Evolutionary conservation across 1,140 invertebrate genomes (phyloP), one percentile per base, ranked within the genome.

Genomic region (Diorhabda elongata): DNA sequence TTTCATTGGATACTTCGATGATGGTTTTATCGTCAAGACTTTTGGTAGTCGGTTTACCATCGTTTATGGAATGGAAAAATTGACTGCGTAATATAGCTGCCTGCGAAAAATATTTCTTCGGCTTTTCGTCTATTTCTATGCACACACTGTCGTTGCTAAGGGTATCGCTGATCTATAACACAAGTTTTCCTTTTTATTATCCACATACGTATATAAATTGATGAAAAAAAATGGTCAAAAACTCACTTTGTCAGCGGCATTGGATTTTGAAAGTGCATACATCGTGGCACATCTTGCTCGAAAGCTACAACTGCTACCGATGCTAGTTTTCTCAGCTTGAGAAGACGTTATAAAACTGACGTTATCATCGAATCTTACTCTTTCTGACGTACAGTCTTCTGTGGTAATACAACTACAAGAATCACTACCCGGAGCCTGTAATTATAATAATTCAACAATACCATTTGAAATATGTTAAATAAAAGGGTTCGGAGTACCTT

Each of bases 351-450:
- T 79, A 58, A 78, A 79, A 67, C 77, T 78, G 44, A 87, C 82
- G 61, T 85, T 85, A 73, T 87, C 85, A 69, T 87, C 85, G 69
- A 87, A 87, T 45, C 85, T 80, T 3, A 87, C 84, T 0, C 86
- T 77, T 74, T 87, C 87, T 0, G 87, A 89, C 4, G 81, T 83
- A 62, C 84, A 85, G 68, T 89, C 88, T 69, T 89, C 88, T 9
- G 80, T 82, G 26, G 77, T 78, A 5, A 76, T 69, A 66, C 75
- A 81, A 65, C 79, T 78, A 64, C 76, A 78, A 3, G 77, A 78
- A 69, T 79, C 78, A 68, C 79, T 80, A 42, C 77, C 77, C 60
- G 70, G 73, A 61, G 72, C 66, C 78, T 80, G 69, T 52, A 77
- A 73, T 44, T 5, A 2, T 43, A 44, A 2, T 62, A 26, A 26